Percentiles rank a stretch among this genome's conserved stretches.
Evolutionary conservation across 2,797 vertebrate species (phyloP).

Genomic region (Cirrhinus mrigala): DNA sequence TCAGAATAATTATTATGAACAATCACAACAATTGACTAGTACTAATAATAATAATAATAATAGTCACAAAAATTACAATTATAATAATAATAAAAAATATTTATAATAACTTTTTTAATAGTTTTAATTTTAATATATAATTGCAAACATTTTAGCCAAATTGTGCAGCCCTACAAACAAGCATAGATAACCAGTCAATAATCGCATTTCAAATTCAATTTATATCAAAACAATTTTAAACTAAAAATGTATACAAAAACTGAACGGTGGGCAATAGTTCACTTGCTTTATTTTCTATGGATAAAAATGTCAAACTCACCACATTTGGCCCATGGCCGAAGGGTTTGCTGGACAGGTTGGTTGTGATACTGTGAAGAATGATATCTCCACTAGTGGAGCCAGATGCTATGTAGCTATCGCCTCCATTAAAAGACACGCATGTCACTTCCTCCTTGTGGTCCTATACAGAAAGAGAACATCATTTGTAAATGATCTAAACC

Average conservation of each 20-base stretch:
- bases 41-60: too few species aligned
- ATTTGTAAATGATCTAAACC: neutral
- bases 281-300: neutral
- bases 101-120: too few species aligned
- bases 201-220: too few species aligned
- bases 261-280: neutral
- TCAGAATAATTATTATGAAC: too few species aligned
- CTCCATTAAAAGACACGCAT: slow-evolving; percentile 90
- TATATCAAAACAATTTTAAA: too few species aligned
- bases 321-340: slow-evolving; percentile 91
- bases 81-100: too few species aligned
- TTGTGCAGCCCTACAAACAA: too few species aligned
- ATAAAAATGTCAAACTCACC: slow-evolving; percentile 71
- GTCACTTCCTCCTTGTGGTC: slow-evolving; percentile 95
- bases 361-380: slow-evolving; percentile 92
- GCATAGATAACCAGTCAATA: too few species aligned
- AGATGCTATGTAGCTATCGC: slow-evolving; percentile 90
- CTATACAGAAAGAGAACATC: slow-evolving; percentile 72
- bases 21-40: too few species aligned
- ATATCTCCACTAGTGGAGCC: slow-evolving; percentile 95
- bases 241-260: too few species aligned
- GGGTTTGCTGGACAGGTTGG: slow-evolving; percentile 90
- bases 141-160: too few species aligned
- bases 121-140: neutral
- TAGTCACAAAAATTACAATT: too few species aligned